A percentile compares a stretch with the other conserved stretches of the same genome.
Evolutionary conservation across 2,113 vertebrate genomes (phyloP).

Genomic region (Stigmatopora argus): DNA sequence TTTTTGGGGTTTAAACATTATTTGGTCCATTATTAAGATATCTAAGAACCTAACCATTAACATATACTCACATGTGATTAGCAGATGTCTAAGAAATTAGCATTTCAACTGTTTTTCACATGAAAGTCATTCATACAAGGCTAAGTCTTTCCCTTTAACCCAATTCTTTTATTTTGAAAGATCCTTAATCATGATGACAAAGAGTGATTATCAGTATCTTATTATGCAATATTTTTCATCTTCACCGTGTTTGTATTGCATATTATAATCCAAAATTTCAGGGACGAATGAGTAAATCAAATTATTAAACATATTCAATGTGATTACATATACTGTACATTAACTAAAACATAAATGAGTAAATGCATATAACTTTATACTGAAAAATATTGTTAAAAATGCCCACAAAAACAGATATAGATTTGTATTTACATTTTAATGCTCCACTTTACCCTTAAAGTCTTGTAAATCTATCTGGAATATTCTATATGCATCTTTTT

Average conservation of each 20-base stretch:
- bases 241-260: neutral
- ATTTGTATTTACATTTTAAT: too few relatives aligned
- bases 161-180: neutral
- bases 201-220: neutral
- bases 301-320: neutral
- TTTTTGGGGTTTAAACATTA: too few relatives aligned
- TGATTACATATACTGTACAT: neutral
- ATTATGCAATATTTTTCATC: neutral
- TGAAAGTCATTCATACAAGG: too few relatives aligned
- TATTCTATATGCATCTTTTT: neutral
- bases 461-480: neutral
- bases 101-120: too few relatives aligned
- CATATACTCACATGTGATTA: too few relatives aligned
- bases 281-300: neutral
- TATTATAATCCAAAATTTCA: neutral
- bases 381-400: neutral
- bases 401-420: too few relatives aligned
- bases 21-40: too few relatives aligned
- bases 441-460: neutral
- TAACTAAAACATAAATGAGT: too few relatives aligned
- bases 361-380: neutral
- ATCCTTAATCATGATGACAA: neutral
- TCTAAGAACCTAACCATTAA: too few relatives aligned
- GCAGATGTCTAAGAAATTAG: too few relatives aligned
- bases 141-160: neutral